Percentiles rank a stretch among this genome's conserved stretches.
phyloP scores from a whole-genome alignment of 35 echinoderm and acorn worm genomes.

The Chiridota heheva region DNA sequence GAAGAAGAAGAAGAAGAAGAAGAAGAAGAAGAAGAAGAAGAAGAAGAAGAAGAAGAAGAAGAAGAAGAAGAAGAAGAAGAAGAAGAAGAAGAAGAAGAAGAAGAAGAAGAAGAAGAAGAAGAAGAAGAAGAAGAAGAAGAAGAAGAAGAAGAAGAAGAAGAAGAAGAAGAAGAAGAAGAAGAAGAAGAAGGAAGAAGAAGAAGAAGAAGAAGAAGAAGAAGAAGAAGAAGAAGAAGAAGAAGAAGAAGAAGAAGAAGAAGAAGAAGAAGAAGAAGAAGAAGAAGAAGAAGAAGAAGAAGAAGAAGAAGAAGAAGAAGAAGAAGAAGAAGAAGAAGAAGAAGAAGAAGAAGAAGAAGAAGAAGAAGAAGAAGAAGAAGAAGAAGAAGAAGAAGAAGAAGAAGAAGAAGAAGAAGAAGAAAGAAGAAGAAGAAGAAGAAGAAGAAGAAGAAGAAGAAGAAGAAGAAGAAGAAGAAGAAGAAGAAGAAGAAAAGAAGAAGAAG shows the following conservation, averaged over 20 bases:
- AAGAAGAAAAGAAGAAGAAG: constrained; percentile 4
- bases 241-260: background rate
- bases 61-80: background rate
- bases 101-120: background rate
- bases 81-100: background rate
- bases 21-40: background rate
- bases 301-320: background rate
- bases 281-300: background rate
- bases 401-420: background rate
- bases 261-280: background rate
- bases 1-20: constrained; percentile 13
- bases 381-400: background rate
- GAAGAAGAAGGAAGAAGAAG: background rate
- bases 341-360: background rate
- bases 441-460: background rate
- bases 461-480: background rate
- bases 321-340: background rate
- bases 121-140: background rate
- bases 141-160: background rate
- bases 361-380: background rate
- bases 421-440: background rate
- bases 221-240: background rate
- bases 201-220: constrained; percentile 9
- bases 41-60: background rate
- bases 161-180: background rate